Evolutionary conservation across 2,113 vertebrate species (phyloP).

Genomic region (Zosterops pallidus): DNA sequence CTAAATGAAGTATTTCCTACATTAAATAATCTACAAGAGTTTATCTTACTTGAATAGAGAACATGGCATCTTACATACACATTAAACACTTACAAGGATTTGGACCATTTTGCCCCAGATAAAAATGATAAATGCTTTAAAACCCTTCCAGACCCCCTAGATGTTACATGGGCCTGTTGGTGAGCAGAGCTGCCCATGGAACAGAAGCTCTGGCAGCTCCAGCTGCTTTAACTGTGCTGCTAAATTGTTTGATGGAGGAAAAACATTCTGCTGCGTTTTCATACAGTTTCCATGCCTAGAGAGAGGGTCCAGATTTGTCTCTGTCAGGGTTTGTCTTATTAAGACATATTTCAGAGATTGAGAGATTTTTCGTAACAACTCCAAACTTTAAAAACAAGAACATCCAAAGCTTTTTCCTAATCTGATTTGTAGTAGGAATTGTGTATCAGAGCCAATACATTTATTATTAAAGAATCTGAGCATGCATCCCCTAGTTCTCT

Average conservation of each 20-base stretch:
- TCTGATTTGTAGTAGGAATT: not conserved
- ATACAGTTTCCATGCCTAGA: not conserved
- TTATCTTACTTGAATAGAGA: not conserved
- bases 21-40: not conserved
- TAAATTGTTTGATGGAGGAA: not conserved
- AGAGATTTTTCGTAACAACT: not conserved
- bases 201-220: not conserved
- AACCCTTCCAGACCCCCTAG: not conserved
- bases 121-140: not conserved
- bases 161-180: not conserved
- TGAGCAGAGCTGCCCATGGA: not conserved
- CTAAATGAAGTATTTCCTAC: not conserved
- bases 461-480: not conserved
- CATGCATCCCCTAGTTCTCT: not conserved
- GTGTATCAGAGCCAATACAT: not conserved
- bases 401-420: not conserved
- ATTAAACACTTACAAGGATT: not conserved
- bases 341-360: not conserved
- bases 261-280: not conserved
- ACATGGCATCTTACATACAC: not conserved
- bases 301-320: not conserved
- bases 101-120: not conserved
- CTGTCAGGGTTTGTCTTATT: not conserved
- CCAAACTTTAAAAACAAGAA: not conserved
- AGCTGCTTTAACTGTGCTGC: constrained; percentile 7